phyloP scores from a whole-genome alignment of 2,888 invertebrate genomes.

The Amphipoea oculea region DNA sequence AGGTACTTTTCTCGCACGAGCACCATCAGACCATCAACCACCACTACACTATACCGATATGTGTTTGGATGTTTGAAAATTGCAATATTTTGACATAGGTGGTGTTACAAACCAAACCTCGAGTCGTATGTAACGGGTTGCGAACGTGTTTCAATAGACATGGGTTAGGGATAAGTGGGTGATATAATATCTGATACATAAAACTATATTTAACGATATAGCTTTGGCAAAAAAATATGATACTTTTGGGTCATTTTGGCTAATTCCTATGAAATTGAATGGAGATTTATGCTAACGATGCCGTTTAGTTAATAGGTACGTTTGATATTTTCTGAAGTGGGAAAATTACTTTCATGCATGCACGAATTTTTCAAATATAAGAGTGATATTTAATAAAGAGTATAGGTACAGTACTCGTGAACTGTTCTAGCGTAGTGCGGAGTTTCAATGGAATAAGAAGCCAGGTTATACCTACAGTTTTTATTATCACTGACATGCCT shows the following conservation, averaged over 20 bases:
- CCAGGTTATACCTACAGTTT: background rate
- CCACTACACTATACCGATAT: background rate
- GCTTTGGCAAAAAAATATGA: constrained; percentile 24
- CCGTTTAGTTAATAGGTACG: background rate
- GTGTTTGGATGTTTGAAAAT: background rate
- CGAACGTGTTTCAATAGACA: constrained; percentile 51
- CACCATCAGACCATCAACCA: rapidly evolving
- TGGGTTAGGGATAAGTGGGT: constrained; percentile 44
- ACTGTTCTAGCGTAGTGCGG: too few relatives aligned
- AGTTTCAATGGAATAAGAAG: background rate
- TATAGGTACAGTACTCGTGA: background rate
- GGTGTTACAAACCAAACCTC: constrained; percentile 2
- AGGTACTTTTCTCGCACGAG: background rate
- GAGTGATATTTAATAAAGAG: too few relatives aligned
- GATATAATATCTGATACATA: constrained; percentile 35
- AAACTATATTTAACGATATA: constrained; percentile 34
- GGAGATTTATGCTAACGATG: constrained; percentile 1
- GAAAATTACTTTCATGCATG: background rate
- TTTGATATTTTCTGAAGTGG: background rate
- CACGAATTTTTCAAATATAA: background rate
- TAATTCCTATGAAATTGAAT: constrained; percentile 17
- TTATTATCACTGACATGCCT: background rate
- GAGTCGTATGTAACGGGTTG: constrained; percentile 45
- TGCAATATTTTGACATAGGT: background rate
- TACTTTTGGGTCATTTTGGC: background rate